Evolutionary conservation across 1,140 invertebrate genomes (phyloP).

Genomic region (Aradophagus sp.): DNA sequence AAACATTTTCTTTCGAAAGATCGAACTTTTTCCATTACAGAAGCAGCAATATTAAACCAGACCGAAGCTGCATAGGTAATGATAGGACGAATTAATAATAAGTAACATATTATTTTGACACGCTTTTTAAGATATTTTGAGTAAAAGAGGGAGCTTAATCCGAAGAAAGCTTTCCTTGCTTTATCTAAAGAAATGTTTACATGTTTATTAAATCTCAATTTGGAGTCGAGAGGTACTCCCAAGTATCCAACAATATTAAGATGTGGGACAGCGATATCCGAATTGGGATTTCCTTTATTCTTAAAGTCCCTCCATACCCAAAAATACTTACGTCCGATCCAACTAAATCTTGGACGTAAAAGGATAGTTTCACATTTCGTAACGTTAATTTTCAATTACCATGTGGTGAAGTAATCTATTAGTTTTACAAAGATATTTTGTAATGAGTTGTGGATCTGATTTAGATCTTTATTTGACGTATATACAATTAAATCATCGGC

Average conservation of each 20-base stretch:
- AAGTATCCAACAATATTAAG: neutral
- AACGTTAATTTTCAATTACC: neutral
- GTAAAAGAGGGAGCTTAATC: constrained; percentile 5
- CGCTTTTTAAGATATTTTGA: constrained; percentile 19
- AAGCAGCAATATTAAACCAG: constrained; percentile 47
- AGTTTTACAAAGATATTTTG: neutral
- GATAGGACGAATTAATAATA: constrained; percentile 46
- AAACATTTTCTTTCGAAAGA: constrained; percentile 49
- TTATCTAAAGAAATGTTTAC: neutral
- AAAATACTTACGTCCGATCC: neutral
- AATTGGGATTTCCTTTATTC: neutral
- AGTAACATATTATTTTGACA: constrained; percentile 55
- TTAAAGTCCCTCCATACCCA: neutral
- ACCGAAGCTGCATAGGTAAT: constrained; percentile 49
- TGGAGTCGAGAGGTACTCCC: neutral
- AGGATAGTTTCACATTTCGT: neutral
- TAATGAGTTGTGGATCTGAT: neutral
- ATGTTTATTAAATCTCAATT: constrained; percentile 1
- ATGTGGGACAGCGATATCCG: neutral
- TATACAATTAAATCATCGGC: constrained; percentile 1
- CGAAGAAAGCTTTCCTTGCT: neutral
- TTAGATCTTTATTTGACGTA: neutral
- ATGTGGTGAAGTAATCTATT: neutral
- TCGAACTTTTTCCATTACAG: constrained; percentile 48
- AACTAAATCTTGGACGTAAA: neutral